Conservation (phyloP, 1,140 invertebrate species). For the Temnothorax curvispinosus region DNA sequence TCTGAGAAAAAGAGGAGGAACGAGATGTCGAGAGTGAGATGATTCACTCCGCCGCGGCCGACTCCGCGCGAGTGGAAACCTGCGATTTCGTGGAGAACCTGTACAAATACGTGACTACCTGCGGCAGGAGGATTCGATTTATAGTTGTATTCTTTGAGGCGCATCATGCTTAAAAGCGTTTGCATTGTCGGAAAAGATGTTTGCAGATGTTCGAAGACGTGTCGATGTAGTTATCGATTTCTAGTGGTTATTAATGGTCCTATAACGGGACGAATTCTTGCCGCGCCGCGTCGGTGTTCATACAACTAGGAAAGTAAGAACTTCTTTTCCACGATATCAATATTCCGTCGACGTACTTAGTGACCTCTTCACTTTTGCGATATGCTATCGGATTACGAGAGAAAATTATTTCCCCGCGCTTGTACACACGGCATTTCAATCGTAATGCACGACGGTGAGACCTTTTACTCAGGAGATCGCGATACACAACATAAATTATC, state of each 20-base stretch:
- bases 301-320: not conserved
- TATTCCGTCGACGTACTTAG: slow-evolving; percentile 8
- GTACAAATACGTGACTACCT: slow-evolving; percentile 73
- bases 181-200: slow-evolving; percentile 18
- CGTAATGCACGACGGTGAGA: slow-evolving; percentile 32
- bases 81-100: not conserved
- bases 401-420: slow-evolving; percentile 22
- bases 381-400: slow-evolving; percentile 34
- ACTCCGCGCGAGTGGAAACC: not conserved
- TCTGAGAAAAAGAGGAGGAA: not conserved
- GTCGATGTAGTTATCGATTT: slow-evolving; percentile 51
- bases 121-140: slow-evolving; percentile 60
- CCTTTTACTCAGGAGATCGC: slow-evolving; percentile 28
- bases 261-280: slow-evolving; percentile 19
- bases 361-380: slow-evolving; percentile 22
- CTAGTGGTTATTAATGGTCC: slow-evolving; percentile 44
- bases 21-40: not conserved
- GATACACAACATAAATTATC: slow-evolving; percentile 44
- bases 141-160: slow-evolving; percentile 20
- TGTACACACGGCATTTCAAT: slow-evolving; percentile 35
- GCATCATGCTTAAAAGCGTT: slow-evolving; percentile 36
- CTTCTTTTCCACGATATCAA: not conserved
- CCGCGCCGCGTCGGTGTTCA: not conserved
- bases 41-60: not conserved
- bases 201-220: slow-evolving; percentile 45